Conservation (phyloP, 2,113 vertebrate genomes). For the Myotis davidii region DNA sequence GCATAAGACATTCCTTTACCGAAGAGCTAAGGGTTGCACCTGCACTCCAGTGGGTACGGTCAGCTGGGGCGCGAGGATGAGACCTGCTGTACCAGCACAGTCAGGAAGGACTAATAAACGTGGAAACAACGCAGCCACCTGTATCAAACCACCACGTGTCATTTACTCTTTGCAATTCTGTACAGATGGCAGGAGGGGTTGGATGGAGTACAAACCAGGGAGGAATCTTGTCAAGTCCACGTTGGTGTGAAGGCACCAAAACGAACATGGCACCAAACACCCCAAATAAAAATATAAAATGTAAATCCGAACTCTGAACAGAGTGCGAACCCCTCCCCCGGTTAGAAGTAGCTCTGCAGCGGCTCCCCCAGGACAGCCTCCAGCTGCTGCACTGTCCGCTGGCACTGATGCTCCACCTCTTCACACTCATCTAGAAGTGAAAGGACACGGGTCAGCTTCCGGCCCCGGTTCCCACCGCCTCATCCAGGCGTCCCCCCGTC, state of each 20-base stretch:
- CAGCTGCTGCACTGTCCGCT: constrained; percentile 94
- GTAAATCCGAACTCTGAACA: neutral
- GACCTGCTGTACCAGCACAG: neutral
- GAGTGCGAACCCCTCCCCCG: neutral
- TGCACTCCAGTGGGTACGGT: fast-evolving
- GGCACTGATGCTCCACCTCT: constrained; percentile 96
- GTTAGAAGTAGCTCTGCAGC: constrained; percentile 95
- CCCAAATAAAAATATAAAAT: neutral
- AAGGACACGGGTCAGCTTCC: neutral
- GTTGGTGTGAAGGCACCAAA: constrained; percentile 57
- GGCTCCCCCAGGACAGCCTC: constrained; percentile 95
- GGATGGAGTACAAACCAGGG: neutral
- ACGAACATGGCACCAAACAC: constrained; percentile 63
- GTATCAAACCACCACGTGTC: neutral
- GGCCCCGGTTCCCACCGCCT: neutral
- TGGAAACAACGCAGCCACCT: neutral
- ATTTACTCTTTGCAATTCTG: constrained; percentile 16
- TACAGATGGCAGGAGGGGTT: neutral
- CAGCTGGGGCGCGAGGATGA: too few species aligned
- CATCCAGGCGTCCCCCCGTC: neutral
- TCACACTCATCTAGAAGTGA: constrained; percentile 92
- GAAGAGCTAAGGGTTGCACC: too few species aligned
- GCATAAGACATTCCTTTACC: neutral
- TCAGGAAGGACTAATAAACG: neutral
- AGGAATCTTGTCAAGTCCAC: neutral